A percentile compares a stretch with the other conserved stretches of the same genome.
These are phyloP conservation scores for Ephydatia muelleri DNA, from an alignment of 37 sponge, comb jelly and placozoan genomes.

Conservation along the genomic window DNA sequence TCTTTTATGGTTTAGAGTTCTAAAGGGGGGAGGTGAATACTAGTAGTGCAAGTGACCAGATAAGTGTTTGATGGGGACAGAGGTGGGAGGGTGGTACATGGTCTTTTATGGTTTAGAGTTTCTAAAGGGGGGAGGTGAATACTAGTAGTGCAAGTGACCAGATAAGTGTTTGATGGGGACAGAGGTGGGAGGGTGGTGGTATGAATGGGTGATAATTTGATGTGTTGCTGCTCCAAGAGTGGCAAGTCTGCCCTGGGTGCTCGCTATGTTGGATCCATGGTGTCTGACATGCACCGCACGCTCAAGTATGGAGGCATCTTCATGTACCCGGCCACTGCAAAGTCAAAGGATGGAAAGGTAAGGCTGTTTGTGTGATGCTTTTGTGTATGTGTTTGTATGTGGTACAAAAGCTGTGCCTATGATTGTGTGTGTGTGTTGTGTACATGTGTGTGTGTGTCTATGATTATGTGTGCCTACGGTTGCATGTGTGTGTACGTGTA, in stretches of 20 bases:
- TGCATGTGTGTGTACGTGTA: neutral
- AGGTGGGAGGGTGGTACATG: too few relatives aligned
- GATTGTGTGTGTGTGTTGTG: neutral
- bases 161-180: too few relatives aligned
- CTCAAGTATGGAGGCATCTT: constrained; percentile 98
- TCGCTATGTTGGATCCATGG: constrained; percentile 99
- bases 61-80: too few relatives aligned
- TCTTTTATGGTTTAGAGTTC: too few relatives aligned
- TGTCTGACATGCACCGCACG: constrained; percentile 98
- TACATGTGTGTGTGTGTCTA: neutral
- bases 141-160: too few relatives aligned
- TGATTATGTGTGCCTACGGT: neutral
- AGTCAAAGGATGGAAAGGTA: constrained; percentile 92
- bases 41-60: too few relatives aligned
- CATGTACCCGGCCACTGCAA: constrained; percentile 95
- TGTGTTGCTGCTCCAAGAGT: too few relatives aligned
- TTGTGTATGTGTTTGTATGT: neutral
- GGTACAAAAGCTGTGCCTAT: neutral
- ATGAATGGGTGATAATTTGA: too few relatives aligned
- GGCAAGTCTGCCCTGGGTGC: constrained; percentile 83
- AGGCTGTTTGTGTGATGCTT: neutral
- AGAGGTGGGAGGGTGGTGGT: too few relatives aligned
- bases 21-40: too few relatives aligned
- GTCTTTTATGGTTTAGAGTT: too few relatives aligned
- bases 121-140: too few relatives aligned